Percentiles rank a stretch among this genome's conserved stretches.
Conservation (phyloP, 1,140 invertebrate genomes). For the Lepidostoma basale region DNA sequence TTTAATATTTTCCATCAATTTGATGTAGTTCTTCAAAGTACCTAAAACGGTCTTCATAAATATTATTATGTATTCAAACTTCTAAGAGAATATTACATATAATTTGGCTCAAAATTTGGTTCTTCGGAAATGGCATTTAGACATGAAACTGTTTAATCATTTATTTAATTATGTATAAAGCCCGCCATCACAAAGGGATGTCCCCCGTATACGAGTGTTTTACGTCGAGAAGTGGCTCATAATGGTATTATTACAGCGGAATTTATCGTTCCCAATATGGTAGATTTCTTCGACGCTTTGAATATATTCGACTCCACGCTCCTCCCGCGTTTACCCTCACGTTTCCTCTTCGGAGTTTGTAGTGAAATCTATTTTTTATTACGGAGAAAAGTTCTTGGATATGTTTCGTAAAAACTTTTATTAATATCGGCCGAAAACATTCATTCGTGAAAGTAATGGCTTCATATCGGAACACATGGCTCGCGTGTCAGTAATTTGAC, state of each 20-base stretch:
- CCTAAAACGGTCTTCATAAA: no score
- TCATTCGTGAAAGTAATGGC: constrained; percentile 8
- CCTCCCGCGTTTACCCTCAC: neutral
- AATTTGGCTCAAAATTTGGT: no score
- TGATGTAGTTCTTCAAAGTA: no score
- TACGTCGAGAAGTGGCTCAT: no score
- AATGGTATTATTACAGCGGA: neutral
- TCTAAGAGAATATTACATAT: no score
- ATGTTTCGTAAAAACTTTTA: neutral
- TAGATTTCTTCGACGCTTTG: neutral
- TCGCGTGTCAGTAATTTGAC: neutral
- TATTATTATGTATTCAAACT: no score
- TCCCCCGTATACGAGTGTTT: no score
- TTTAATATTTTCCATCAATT: no score
- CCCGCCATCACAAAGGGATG: no score
- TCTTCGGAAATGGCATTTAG: no score
- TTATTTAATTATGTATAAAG: no score
- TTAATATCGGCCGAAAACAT: constrained; percentile 3
- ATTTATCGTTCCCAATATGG: neutral
- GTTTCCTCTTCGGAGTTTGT: neutral
- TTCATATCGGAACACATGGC: neutral
- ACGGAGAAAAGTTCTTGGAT: neutral
- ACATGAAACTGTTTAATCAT: no score
- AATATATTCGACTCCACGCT: neutral
- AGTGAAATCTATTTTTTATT: neutral